Conservation (phyloP, 2,113 vertebrate species). For the Chamaetylas fuelleborni region DNA sequence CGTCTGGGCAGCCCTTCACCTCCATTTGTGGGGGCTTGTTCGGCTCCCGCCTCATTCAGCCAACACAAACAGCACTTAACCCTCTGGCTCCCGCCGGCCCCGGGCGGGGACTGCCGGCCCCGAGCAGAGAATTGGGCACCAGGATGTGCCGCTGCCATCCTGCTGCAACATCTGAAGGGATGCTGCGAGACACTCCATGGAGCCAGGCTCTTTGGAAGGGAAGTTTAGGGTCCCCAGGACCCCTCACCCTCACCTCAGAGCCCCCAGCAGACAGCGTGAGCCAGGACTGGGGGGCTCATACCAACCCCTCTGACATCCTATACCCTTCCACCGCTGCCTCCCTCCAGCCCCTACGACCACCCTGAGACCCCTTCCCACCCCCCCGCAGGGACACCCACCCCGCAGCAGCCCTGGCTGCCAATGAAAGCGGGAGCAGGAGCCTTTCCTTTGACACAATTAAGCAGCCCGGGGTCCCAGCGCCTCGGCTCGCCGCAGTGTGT, state of each 20-base stretch:
- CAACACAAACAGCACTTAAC: slow-evolving; percentile 68
- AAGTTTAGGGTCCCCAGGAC: not conserved
- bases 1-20: slow-evolving; percentile 62
- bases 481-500: slow-evolving; percentile 74
- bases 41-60: slow-evolving; percentile 34
- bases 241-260: not conserved
- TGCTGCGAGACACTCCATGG: not conserved
- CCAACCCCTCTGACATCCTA: not conserved
- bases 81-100: slow-evolving; percentile 15
- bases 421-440: slow-evolving; percentile 32
- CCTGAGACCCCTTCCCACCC: not conserved
- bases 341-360: not conserved
- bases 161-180: not conserved
- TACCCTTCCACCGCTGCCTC: accelerated
- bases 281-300: accelerated
- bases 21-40: slow-evolving; percentile 55
- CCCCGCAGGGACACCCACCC: slow-evolving; percentile 1
- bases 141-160: not conserved
- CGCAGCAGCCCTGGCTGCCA: not conserved
- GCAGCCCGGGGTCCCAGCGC: slow-evolving; percentile 73
- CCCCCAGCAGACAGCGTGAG: accelerated
- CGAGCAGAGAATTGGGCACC: not conserved
- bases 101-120: not conserved
- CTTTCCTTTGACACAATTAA: slow-evolving; percentile 76
- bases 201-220: not conserved